A percentile compares a stretch with the other conserved stretches of the same genome.
Evolutionary conservation across 2,797 vertebrate genomes (phyloP).

Genomic region (Phylloscopus collybita): DNA sequence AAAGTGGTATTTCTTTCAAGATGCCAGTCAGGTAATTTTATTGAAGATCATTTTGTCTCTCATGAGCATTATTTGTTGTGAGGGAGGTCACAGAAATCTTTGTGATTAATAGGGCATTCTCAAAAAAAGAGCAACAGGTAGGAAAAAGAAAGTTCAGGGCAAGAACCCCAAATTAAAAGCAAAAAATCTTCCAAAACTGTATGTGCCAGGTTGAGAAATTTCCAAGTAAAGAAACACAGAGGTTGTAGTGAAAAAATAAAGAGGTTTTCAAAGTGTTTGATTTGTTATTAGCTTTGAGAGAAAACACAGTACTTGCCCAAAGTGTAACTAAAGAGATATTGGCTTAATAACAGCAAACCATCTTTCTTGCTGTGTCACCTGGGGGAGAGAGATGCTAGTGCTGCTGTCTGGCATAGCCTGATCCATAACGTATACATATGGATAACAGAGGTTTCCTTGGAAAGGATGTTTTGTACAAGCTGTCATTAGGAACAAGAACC

Average conservation of each 20-base stretch:
- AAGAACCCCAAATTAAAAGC: neutral
- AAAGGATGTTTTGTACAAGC: conserved; percentile 12
- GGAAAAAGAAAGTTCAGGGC: neutral
- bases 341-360: neutral
- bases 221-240: neutral
- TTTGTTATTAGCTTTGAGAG: neutral
- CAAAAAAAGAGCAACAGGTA: neutral
- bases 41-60: neutral
- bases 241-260: conserved; percentile 9
- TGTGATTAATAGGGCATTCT: neutral
- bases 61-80: neutral
- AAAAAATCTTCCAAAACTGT: neutral
- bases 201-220: neutral
- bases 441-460: neutral
- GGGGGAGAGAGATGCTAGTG: neutral
- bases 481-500: conserved; percentile 26
- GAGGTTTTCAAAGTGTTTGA: conserved; percentile 3
- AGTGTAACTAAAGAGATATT: conserved; percentile 13
- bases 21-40: neutral
- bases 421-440: neutral
- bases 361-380: neutral
- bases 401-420: neutral
- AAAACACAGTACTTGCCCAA: neutral
- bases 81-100: neutral
- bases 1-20: neutral